Evolutionary conservation across 2,888 invertebrate species (phyloP).

Genomic region (Agrotis segetum): DNA sequence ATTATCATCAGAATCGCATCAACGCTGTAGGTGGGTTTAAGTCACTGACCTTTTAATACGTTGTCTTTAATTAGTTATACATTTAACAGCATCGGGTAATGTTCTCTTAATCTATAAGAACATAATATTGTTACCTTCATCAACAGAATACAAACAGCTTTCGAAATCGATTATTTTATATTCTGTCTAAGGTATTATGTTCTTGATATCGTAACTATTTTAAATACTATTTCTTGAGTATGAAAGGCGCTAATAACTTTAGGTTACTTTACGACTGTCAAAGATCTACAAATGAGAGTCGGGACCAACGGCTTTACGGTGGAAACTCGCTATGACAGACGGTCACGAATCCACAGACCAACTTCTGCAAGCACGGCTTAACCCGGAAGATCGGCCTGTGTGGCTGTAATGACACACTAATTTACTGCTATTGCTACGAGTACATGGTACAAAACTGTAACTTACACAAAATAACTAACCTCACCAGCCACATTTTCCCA

Average conservation of each 20-base stretch:
- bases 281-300: too few species aligned
- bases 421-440: background rate
- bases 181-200: background rate
- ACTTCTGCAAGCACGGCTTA: too few species aligned
- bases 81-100: conserved; percentile 36
- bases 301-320: too few species aligned
- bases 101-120: conserved; percentile 19
- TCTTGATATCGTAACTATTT: too few species aligned
- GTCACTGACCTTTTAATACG: conserved; percentile 32
- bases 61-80: conserved; percentile 45
- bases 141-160: background rate
- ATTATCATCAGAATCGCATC: conserved; percentile 47
- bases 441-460: background rate
- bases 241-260: background rate
- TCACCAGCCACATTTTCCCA: background rate
- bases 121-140: conserved; percentile 1
- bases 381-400: too few species aligned
- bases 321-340: too few species aligned
- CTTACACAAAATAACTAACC: background rate
- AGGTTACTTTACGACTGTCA: background rate
- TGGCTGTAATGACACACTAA: too few species aligned
- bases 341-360: too few species aligned
- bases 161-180: background rate
- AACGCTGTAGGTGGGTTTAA: conserved; percentile 34
- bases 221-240: background rate